Percentiles rank a stretch among this genome's conserved stretches.
These are phyloP conservation scores for Crypturellus tataupa DNA, from an alignment of 2,797 vertebrate species.

Conservation along the genomic window DNA sequence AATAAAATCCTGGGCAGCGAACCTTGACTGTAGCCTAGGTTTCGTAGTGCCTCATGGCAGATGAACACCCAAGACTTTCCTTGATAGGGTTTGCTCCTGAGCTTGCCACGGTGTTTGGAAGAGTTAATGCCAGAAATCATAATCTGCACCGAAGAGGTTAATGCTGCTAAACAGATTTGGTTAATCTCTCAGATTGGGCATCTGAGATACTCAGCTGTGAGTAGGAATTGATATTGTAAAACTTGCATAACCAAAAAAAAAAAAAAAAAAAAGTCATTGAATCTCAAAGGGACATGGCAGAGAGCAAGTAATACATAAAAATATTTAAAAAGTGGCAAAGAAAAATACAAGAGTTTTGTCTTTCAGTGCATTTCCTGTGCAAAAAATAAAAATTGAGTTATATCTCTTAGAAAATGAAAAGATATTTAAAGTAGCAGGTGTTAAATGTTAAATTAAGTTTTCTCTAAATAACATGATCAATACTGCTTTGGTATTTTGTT, in stretches of 20 bases:
- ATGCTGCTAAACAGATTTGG: neutral
- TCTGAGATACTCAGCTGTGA: neutral
- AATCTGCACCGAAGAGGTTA: neutral
- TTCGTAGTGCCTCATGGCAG: neutral
- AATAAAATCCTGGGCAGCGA: neutral
- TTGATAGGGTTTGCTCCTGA: neutral
- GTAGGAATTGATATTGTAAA: neutral
- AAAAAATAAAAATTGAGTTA: neutral
- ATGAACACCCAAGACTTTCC: neutral
- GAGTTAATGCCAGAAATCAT: neutral
- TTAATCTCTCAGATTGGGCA: neutral
- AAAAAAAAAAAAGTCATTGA: neutral
- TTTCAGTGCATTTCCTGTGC: neutral
- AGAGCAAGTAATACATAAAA: neutral
- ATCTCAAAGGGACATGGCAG: neutral
- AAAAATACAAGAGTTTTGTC: neutral
- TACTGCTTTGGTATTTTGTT: neutral
- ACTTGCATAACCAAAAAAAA: neutral
- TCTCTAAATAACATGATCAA: neutral
- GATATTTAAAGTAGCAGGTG: neutral
- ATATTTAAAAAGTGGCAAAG: rapidly evolving
- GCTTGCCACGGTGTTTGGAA: neutral
- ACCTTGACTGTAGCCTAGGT: neutral
- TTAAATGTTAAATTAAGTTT: neutral
- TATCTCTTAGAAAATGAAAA: neutral